Evolutionary conservation across 2,113 vertebrate genomes (phyloP), one percentile per base, ranked within the genome.

Genomic region (Tenrec ecaudatus): DNA sequence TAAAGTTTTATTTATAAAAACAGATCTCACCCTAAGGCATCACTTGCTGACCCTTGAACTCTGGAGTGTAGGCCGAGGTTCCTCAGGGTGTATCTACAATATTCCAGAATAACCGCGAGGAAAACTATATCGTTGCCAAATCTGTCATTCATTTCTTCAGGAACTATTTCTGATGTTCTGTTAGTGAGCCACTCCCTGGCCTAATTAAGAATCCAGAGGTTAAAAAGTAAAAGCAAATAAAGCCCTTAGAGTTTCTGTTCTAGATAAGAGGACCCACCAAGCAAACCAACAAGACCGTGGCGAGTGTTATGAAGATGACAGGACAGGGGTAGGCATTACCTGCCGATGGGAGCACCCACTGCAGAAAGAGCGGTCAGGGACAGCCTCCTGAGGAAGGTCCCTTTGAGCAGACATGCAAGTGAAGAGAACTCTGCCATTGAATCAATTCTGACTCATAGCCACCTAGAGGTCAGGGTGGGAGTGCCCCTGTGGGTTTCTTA

Each of bases 1-100:
- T 93, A 82, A 91, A 91, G 87, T 77, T 87, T 93, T 71, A 79
- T 82, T 85, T 57, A 33, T 69, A 57, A 69, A 95, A 90, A 91
- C 69, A 96, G 53, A 22, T 73, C 25, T 86, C 71, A 43, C 33
- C 25, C 3, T 2, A 22, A 47, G 33, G 29, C 47, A 1, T 33
- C 29, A 23, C 71, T 62, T 38, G 25, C 14, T n/a, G 69, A 47
- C 29, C 14, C 6, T 78, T 69, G 47, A 53, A 23, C n/a, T 94
- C 64, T 79, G 40, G 43, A 81, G 60, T 5, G 27, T 11, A 38
- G 29, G 33, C 23, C 43, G n/a, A 60, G 20, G 23, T 73, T 66
- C 25, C 23, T 57, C 15, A 29, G 20, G 9, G 4, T 60, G 3
- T 73, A 15, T 57, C 64, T 79, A 9, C 4, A 29, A 29, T 33